Evolutionary conservation across 1,140 invertebrate genomes (phyloP).

Genomic region (Dreissena rostriformis): DNA sequence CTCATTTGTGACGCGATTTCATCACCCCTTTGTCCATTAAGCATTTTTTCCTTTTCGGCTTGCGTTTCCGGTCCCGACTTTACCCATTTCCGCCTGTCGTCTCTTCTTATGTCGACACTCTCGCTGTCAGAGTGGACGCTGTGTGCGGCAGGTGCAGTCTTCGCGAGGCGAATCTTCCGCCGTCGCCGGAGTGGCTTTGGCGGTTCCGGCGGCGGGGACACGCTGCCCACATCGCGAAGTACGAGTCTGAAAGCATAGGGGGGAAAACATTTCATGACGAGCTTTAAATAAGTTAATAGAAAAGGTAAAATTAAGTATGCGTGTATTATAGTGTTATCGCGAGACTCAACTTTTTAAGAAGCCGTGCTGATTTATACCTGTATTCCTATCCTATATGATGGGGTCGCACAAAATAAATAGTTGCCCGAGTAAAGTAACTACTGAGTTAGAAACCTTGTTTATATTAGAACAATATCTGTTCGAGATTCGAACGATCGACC

Average conservation of each 20-base stretch:
- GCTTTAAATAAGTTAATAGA: too few relatives aligned
- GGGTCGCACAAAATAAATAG: too few relatives aligned
- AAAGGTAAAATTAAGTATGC: too few relatives aligned
- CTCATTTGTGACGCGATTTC: neutral
- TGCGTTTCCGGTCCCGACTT: slow-evolving; percentile 50
- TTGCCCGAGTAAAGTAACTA: neutral
- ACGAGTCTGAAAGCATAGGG: slow-evolving; percentile 23
- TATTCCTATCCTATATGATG: too few relatives aligned
- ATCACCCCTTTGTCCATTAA: neutral
- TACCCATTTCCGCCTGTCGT: neutral
- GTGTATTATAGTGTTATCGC: too few relatives aligned
- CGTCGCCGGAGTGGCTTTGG: neutral
- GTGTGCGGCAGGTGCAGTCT: slow-evolving; percentile 27
- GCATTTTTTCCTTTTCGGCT: slow-evolving; percentile 39
- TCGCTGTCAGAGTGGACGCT: neutral
- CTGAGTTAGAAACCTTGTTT: neutral
- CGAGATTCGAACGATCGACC: neutral
- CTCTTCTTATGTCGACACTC: neutral
- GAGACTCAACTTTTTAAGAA: too few relatives aligned
- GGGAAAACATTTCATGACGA: neutral
- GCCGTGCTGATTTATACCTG: too few relatives aligned
- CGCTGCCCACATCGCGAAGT: neutral
- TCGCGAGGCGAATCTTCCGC: slow-evolving; percentile 28
- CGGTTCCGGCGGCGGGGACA: neutral
- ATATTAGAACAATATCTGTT: neutral